Evolutionary conservation across 2,797 vertebrate species (phyloP).

Genomic region (Alca torda): DNA sequence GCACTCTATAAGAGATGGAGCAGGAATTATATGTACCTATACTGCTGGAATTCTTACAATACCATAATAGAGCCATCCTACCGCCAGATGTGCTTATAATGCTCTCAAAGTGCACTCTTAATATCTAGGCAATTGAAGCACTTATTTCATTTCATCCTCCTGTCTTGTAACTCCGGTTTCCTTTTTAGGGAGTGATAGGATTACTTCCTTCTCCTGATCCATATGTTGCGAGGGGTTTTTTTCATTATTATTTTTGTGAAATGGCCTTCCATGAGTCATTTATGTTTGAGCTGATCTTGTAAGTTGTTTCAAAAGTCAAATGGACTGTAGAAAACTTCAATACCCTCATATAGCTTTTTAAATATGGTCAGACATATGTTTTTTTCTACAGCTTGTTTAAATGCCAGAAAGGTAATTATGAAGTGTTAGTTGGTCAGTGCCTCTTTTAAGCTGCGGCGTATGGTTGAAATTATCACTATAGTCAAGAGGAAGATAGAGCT

Average conservation of each 20-base stretch:
- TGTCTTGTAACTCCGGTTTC: constrained; percentile 32
- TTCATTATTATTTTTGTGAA: constrained; percentile 12
- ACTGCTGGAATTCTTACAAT: constrained; percentile 35
- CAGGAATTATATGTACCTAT: constrained; percentile 31
- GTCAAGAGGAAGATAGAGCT: constrained; percentile 7
- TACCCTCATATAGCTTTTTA: constrained; percentile 2
- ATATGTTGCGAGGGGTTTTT: background rate
- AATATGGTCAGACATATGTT: background rate
- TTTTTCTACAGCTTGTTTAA: constrained; percentile 45
- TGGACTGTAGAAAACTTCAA: constrained; percentile 31
- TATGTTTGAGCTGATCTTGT: constrained; percentile 41
- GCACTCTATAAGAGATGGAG: constrained; percentile 2
- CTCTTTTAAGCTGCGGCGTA: background rate
- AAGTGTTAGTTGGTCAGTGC: constrained; percentile 36
- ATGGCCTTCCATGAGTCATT: constrained; percentile 18
- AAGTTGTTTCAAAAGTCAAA: constrained; percentile 46
- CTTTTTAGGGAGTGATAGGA: constrained; percentile 27
- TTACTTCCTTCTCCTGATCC: constrained; percentile 26
- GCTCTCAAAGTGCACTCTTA: constrained; percentile 34
- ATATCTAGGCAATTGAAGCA: constrained; percentile 35
- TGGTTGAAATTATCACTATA: constrained; percentile 49
- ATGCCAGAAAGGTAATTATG: constrained; percentile 55
- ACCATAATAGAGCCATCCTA: constrained; percentile 59
- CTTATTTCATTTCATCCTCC: constrained; percentile 49
- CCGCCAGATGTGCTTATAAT: constrained; percentile 54